These are phyloP conservation scores for Oncopodura yosiiana DNA, from an alignment of 1,140 invertebrate genomes.

Conservation along the genomic window DNA sequence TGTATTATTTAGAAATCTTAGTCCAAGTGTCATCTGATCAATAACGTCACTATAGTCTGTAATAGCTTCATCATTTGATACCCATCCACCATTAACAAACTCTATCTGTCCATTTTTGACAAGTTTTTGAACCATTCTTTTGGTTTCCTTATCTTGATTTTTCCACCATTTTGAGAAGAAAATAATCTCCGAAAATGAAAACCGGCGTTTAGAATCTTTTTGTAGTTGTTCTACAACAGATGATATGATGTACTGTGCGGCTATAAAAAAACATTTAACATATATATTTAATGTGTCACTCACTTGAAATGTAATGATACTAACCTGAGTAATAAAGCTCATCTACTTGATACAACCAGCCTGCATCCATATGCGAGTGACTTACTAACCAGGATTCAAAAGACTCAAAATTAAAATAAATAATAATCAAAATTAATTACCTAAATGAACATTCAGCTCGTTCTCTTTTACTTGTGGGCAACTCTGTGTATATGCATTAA, in stretches of 20 bases:
- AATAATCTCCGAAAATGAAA: conserved; percentile 61
- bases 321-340: no score
- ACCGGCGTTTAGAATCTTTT: conserved; percentile 52
- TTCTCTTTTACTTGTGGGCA: no score
- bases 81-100: conserved; percentile 62
- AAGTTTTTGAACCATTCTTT: conserved; percentile 48
- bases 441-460: no score
- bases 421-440: no score
- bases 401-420: no score
- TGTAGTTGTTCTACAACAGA: conserved; percentile 67
- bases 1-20: conserved; percentile 54
- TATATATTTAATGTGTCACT: no score
- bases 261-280: no score
- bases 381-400: no score
- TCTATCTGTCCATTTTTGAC: conserved; percentile 69
- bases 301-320: no score
- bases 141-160: conserved; percentile 53
- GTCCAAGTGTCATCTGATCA: conserved; percentile 63
- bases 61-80: conserved; percentile 78
- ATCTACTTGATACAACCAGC: no score
- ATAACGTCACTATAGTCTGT: conserved; percentile 86
- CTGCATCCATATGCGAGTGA: no score
- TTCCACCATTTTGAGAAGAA: conserved; percentile 89
- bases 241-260: conserved; percentile 82
- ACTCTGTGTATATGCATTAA: no score